A percentile compares a stretch with the other conserved stretches of the same genome.
Evolutionary conservation across 2,888 invertebrate species (phyloP).

Genomic region (Harmothoe impar): DNA sequence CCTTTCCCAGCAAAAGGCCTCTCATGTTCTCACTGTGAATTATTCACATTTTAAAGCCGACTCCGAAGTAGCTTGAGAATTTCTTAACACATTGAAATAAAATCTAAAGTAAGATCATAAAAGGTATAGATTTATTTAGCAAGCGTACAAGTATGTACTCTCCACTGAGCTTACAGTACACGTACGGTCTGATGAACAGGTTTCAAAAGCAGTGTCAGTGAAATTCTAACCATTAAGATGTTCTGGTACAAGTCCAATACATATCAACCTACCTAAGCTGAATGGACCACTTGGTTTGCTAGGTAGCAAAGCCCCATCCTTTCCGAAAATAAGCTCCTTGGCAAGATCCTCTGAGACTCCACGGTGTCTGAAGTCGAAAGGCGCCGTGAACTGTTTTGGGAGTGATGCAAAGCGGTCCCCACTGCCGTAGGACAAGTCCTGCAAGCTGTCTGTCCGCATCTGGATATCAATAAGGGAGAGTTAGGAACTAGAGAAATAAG

Average conservation of each 20-base stretch:
- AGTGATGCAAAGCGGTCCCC: conserved; percentile 62
- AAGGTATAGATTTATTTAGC: too few species aligned
- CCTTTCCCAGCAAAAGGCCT: not conserved
- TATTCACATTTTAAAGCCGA: not conserved
- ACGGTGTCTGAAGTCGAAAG: conserved; percentile 61
- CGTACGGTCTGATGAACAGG: not conserved
- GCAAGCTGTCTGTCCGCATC: conserved; percentile 82
- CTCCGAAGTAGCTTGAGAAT: not conserved
- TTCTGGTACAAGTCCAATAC: too few species aligned
- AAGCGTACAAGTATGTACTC: not conserved
- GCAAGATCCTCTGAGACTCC: conserved; percentile 37
- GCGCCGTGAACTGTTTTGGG: conserved; percentile 52
- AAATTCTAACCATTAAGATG: not conserved
- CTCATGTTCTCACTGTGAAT: conserved; percentile 40
- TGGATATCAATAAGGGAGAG: conserved; percentile 67
- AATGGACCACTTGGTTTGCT: conserved; percentile 64
- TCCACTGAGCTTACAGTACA: not conserved
- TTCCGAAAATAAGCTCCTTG: conserved; percentile 49
- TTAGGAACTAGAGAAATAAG: not conserved
- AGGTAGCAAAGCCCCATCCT: conserved; percentile 55
- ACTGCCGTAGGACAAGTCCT: conserved; percentile 75
- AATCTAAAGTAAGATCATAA: too few species aligned
- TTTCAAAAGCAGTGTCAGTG: conserved; percentile 7
- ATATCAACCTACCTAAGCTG: conserved; percentile 57
- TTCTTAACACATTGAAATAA: not conserved